phyloP scores from a whole-genome alignment of 2,113 vertebrate genomes.

The Eretmochelys imbricata region DNA sequence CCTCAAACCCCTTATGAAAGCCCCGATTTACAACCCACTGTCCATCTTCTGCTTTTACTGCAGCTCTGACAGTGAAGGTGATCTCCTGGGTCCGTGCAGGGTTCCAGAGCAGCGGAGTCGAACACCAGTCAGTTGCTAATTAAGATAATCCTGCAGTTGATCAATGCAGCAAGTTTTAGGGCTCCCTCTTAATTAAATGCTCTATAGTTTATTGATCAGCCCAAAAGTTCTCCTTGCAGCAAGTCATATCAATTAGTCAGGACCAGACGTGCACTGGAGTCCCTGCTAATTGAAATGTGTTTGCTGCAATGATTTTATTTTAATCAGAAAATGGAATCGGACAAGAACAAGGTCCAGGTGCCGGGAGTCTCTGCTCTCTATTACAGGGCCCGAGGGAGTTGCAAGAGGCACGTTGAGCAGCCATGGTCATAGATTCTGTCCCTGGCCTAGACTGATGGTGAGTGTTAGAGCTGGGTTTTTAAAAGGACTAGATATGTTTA shows the following conservation, averaged over 20 bases:
- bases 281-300: neutral
- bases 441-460: accelerated
- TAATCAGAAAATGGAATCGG: neutral
- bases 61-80: accelerated
- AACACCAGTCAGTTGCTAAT: neutral
- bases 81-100: accelerated
- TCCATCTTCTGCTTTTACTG: neutral
- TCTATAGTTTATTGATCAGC: neutral
- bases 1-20: neutral
- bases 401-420: accelerated
- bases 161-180: constrained; percentile 21
- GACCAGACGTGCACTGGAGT: accelerated
- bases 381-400: neutral
- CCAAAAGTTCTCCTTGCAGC: constrained; percentile 18
- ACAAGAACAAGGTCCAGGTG: neutral
- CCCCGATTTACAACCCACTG: neutral
- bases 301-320: neutral
- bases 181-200: constrained; percentile 59
- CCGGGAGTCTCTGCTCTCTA: neutral
- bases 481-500: neutral
- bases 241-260: neutral
- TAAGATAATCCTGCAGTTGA: constrained; percentile 22
- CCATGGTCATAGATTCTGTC: accelerated
- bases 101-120: neutral
- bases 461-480: neutral